Evolutionary conservation across 2,888 invertebrate species (phyloP).

Genomic region (Callimorpha dominula): DNA sequence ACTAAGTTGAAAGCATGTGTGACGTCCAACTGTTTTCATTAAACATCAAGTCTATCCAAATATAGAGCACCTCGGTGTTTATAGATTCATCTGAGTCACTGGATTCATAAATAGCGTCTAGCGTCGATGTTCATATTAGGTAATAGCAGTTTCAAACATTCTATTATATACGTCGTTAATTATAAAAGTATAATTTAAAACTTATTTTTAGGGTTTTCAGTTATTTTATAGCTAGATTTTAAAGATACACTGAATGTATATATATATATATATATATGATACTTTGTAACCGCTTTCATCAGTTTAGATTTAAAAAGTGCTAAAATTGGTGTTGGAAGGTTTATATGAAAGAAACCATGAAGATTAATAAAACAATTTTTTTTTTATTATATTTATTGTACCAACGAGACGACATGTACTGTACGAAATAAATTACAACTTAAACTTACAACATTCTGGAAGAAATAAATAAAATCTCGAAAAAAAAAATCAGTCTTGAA

Average conservation of each 20-base stretch:
- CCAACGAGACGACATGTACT: conserved; percentile 6
- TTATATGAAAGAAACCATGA: too few species aligned
- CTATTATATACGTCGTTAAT: background rate
- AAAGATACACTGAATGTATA: too few species aligned
- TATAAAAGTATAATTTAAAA: background rate
- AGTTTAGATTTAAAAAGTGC: too few species aligned
- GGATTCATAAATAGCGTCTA: background rate
- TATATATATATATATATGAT: background rate
- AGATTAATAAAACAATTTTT: background rate
- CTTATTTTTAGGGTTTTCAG: background rate
- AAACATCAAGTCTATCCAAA: background rate
- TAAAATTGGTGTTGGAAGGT: too few species aligned
- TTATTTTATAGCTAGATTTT: background rate
- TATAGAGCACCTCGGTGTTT: background rate
- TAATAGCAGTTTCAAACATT: background rate
- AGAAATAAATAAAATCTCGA: background rate
- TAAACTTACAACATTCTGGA: background rate
- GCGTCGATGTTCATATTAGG: background rate
- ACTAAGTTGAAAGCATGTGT: background rate
- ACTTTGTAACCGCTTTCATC: background rate
- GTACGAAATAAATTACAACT: conserved; percentile 8
- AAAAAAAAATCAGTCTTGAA: conserved; percentile 20
- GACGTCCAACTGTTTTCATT: background rate
- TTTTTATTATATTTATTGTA: conserved; percentile 8
- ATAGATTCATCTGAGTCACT: background rate